Base-by-base conservation (phyloP, 2,888 invertebrate species). In the Onthophagus sagittarius region DNA sequence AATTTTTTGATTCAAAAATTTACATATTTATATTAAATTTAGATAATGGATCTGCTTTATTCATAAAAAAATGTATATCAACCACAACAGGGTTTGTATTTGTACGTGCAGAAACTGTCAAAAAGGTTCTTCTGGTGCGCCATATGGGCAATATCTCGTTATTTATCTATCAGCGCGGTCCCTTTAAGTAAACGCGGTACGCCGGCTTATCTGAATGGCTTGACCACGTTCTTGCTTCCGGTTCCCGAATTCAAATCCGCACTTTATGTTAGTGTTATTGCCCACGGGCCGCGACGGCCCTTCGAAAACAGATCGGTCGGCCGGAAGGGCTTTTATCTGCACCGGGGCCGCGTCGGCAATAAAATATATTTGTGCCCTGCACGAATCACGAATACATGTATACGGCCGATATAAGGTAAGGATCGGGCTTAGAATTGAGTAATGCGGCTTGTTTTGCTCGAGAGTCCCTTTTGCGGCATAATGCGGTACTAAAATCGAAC, bases 181-280 rank as follows among this genome's bases (percentile, higher is more conserved):
- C 74, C 69, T 72, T 74, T 74, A 75, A 72, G 75, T 75, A 77
- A 76, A 82, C 81, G 82, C 81, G 81, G 79, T 80, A 80, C 78
- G 80, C 77, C 79, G 79, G 79, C 79, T 81, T 82, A 82, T 83
- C 82, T 83, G 82, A 83, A 84, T 81, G 80, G 81, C 82, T 83
- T 83, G 83, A 84, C 84, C 84, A 82, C 80, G 80, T 83, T 81
- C 81, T 83, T 82, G 78, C 77, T 77, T 82, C 76, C 71, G 64
- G 80, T 80, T 81, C 82, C 79, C 79, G 78, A 79, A 83, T 81
- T 81, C 82, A 80, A 82, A 82, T 81, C 80, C 81, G 78, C 79
- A 82, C 79, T 84, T 84, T 84, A 84, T 83, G 84, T 81, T 83
- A 84, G 78, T 84, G 84, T 84, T 85, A 85, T 85, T 84, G 83